Evolutionary conservation across 1,140 invertebrate genomes (phyloP).

Genomic region (Rhopalosiphum padi): DNA sequence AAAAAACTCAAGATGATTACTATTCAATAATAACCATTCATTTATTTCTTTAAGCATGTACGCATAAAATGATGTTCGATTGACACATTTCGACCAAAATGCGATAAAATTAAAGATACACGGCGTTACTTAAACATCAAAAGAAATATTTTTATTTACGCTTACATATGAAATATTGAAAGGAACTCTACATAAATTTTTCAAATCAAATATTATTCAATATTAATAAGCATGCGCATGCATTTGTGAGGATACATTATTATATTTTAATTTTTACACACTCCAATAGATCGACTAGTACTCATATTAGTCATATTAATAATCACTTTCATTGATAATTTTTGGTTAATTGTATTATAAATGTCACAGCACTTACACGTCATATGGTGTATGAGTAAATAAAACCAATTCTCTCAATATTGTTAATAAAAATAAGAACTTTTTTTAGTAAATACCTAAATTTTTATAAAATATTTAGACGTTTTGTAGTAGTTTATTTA

Average conservation of each 20-base stretch:
- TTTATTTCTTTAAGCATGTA: not conserved
- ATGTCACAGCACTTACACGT: too few relatives aligned
- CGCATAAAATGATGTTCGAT: not conserved
- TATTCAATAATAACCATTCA: not conserved
- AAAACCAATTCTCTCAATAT: not conserved
- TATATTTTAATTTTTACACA: not conserved
- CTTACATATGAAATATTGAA: not conserved
- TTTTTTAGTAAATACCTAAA: too few relatives aligned
- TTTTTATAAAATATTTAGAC: too few relatives aligned
- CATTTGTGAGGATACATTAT: too few relatives aligned
- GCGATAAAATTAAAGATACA: not conserved
- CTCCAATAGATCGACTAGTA: not conserved
- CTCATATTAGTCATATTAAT: not conserved
- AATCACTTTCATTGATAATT: not conserved
- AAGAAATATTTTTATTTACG: not conserved
- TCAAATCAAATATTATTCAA: not conserved
- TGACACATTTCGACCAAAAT: not conserved
- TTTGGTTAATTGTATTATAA: not conserved
- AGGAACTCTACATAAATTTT: accelerated
- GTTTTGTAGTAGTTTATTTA: too few relatives aligned
- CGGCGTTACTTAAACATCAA: not conserved
- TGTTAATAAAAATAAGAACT: too few relatives aligned
- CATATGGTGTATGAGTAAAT: not conserved
- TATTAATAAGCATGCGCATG: not conserved
- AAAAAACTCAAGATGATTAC: not conserved